Conservation (phyloP, 2,113 vertebrate species). For the Lagopus muta region DNA sequence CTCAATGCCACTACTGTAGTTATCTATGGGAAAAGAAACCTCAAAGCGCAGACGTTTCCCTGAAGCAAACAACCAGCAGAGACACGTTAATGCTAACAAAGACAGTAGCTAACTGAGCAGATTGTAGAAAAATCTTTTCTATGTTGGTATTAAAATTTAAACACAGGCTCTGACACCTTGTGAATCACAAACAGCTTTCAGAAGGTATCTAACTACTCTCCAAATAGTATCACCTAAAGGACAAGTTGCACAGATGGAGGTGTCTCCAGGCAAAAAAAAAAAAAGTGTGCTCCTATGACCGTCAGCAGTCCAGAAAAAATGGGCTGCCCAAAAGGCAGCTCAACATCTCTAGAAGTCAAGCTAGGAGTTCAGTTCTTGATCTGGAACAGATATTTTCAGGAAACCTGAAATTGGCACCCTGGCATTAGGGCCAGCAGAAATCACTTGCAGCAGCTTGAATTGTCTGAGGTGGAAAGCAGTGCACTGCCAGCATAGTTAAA, state of each 20-base stretch:
- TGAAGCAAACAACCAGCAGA: slow-evolving; percentile 35
- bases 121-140: neutral
- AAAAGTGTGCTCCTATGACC: neutral
- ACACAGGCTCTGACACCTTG: neutral
- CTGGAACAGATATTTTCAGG: neutral
- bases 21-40: slow-evolving; percentile 13
- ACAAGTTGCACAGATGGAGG: neutral
- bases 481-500: neutral
- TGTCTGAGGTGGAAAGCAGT: neutral
- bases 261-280: neutral
- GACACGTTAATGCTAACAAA: neutral
- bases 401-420: neutral
- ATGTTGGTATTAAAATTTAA: neutral
- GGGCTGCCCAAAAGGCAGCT: neutral
- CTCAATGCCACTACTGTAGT: neutral
- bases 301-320: neutral
- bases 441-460: neutral
- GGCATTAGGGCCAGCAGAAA: neutral
- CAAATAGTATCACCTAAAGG: neutral
- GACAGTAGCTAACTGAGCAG: neutral
- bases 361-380: neutral
- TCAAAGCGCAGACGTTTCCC: slow-evolving; percentile 45
- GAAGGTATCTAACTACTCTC: neutral
- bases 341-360: neutral
- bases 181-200: neutral